Percentiles rank a stretch among this genome's conserved stretches.
These are phyloP conservation scores for Lutraria rhynchaena DNA, from an alignment of 1,140 invertebrate genomes.

Conservation along the genomic window DNA sequence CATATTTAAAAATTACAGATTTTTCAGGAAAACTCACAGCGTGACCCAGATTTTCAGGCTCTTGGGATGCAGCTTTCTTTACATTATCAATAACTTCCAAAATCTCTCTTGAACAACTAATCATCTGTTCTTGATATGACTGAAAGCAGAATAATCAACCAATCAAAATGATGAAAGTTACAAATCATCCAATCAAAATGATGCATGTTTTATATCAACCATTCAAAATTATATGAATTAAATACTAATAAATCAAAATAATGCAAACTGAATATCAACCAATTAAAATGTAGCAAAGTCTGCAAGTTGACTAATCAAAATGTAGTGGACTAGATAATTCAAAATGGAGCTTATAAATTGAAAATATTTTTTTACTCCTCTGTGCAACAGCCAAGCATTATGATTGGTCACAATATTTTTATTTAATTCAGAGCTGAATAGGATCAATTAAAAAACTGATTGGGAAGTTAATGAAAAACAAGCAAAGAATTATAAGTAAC, in stretches of 20 bases:
- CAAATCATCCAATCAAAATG: background rate
- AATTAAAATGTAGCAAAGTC: background rate
- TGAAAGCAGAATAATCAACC: conserved; percentile 84
- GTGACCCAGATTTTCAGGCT: conserved; percentile 97
- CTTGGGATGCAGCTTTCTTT: conserved; percentile 91
- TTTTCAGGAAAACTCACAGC: background rate
- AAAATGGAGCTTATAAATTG: too few species aligned
- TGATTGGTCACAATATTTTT: too few species aligned
- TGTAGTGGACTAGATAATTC: too few species aligned
- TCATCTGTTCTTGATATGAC: conserved; percentile 89
- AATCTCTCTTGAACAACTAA: conserved; percentile 85
- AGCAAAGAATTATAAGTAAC: too few species aligned
- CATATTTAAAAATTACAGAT: too few species aligned
- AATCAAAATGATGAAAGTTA: background rate
- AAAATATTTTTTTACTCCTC: too few species aligned
- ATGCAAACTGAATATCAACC: background rate
- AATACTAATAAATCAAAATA: background rate
- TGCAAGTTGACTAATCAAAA: too few species aligned
- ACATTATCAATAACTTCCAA: conserved; percentile 90
- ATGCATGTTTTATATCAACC: background rate
- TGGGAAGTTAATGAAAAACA: too few species aligned
- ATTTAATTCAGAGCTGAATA: too few species aligned
- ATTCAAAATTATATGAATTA: background rate
- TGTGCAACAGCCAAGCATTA: too few species aligned
- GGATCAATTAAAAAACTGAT: too few species aligned